Conservation (phyloP, 2,797 vertebrate genomes). For the Chrysocyon brachyurus region DNA sequence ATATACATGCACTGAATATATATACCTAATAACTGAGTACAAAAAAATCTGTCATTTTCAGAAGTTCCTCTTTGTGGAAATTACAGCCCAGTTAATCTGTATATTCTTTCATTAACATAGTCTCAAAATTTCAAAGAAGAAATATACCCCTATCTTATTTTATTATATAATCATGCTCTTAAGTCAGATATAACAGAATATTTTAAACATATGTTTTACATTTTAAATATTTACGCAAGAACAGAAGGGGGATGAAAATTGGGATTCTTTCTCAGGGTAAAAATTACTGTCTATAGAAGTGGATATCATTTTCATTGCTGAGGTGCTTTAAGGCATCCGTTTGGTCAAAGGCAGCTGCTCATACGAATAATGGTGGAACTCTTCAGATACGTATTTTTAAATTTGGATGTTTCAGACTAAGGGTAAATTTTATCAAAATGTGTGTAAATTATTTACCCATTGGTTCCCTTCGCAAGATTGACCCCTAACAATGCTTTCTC, state of each 20-base stretch:
- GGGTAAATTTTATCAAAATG: slow-evolving; percentile 47
- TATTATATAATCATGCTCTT: not conserved
- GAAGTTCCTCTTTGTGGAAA: not conserved
- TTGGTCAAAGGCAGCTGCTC: not conserved
- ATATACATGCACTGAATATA: not conserved
- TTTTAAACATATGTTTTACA: slow-evolving; percentile 19
- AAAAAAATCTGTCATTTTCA: not conserved
- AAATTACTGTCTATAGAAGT: not conserved
- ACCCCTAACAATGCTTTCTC: slow-evolving; percentile 70
- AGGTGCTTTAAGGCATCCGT: slow-evolving; percentile 4
- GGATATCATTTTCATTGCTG: slow-evolving; percentile 1
- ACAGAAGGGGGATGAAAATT: not conserved
- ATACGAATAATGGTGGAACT: slow-evolving; percentile 29
- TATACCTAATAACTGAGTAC: not conserved
- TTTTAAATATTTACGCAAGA: slow-evolving; percentile 36
- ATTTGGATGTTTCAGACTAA: slow-evolving; percentile 56
- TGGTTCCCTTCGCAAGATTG: slow-evolving; percentile 73
- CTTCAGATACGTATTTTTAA: slow-evolving; percentile 41
- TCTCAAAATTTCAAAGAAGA: slow-evolving; percentile 45
- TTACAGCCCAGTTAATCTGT: not conserved
- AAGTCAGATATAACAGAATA: not conserved
- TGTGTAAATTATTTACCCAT: slow-evolving; percentile 69
- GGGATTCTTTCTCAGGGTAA: not conserved
- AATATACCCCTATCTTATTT: not conserved
- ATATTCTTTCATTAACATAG: not conserved